These are phyloP conservation scores for Piscicola geometra DNA, from an alignment of 2,888 invertebrate species.

Conservation along the genomic window DNA sequence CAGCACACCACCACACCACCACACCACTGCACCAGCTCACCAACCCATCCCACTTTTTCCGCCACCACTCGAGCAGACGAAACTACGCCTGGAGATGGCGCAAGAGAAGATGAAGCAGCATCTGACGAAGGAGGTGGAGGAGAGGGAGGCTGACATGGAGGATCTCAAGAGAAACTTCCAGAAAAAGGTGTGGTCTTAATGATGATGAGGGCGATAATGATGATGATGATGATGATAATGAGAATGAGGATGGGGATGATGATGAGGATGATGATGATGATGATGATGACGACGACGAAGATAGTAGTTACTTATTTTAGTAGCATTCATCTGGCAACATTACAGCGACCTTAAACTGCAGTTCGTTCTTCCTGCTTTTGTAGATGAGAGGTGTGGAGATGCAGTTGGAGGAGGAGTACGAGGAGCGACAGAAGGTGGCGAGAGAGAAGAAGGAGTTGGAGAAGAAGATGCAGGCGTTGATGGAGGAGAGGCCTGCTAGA, in stretches of 20 bases:
- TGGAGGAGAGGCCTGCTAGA: conserved; percentile 62
- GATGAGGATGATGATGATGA: too few species aligned
- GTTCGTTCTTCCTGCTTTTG: too few species aligned
- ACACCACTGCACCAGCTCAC: background rate
- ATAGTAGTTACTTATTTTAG: too few species aligned
- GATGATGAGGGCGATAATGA: background rate
- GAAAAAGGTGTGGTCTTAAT: conserved; percentile 64
- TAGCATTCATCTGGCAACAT: too few species aligned
- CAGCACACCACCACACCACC: background rate
- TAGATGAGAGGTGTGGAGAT: conserved; percentile 72
- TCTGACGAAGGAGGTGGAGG: conserved; percentile 78
- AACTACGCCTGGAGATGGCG: conserved; percentile 85
- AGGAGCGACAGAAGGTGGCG: conserved; percentile 77
- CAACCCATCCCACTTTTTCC: background rate
- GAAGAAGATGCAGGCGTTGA: conserved; percentile 72
- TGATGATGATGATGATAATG: background rate
- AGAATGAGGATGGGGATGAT: too few species aligned
- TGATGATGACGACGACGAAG: too few species aligned
- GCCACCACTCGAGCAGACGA: conserved; percentile 60
- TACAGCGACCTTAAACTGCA: too few species aligned
- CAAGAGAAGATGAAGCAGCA: conserved; percentile 86
- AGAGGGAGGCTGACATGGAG: conserved; percentile 87
- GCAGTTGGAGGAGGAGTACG: conserved; percentile 86
- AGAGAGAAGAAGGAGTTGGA: conserved; percentile 85
- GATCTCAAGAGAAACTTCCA: conserved; percentile 81